Evolutionary conservation across 2,797 vertebrate species (phyloP).

Genomic region (Ptychadena robeensis): DNA sequence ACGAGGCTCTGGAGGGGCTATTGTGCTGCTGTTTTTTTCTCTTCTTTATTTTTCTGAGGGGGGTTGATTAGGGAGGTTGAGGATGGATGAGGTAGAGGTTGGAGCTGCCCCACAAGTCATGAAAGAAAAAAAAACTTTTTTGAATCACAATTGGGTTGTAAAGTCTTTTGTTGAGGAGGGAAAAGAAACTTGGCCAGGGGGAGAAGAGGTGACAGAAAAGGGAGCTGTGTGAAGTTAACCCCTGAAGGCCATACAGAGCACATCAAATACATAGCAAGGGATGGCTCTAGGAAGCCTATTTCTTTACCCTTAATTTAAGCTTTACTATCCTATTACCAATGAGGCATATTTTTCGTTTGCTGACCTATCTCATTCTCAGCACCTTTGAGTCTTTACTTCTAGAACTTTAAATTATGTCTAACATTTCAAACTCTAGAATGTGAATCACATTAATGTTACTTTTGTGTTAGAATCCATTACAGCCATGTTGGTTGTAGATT

Average conservation of each 20-base stretch:
- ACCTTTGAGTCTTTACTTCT: background rate
- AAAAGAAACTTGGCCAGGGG: conserved; percentile 76
- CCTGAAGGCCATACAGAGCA: conserved; percentile 64
- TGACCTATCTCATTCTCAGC: background rate
- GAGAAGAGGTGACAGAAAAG: conserved; percentile 64
- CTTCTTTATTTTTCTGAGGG: conserved; percentile 21
- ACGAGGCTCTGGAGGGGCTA: conserved; percentile 18
- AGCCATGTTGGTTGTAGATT: too few relatives aligned
- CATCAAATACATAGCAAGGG: conserved; percentile 48
- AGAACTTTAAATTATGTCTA: background rate
- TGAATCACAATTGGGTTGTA: conserved; percentile 82
- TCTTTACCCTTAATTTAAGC: too few relatives aligned
- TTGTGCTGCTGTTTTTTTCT: conserved; percentile 39
- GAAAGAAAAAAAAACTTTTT: conserved; percentile 75
- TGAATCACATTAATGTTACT: too few relatives aligned
- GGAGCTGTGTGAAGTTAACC: conserved; percentile 68
- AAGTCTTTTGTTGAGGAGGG: conserved; percentile 71
- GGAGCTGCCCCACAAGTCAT: conserved; percentile 61
- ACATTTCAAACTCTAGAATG: background rate
- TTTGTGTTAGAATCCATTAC: too few relatives aligned
- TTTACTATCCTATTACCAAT: too few relatives aligned
- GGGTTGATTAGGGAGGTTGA: conserved; percentile 52
- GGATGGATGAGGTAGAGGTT: conserved; percentile 63
- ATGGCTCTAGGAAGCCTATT: background rate
- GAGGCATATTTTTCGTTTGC: background rate